Evolutionary conservation across 2,888 invertebrate species (phyloP).

Genomic region (Drosophila barbarae): DNA sequence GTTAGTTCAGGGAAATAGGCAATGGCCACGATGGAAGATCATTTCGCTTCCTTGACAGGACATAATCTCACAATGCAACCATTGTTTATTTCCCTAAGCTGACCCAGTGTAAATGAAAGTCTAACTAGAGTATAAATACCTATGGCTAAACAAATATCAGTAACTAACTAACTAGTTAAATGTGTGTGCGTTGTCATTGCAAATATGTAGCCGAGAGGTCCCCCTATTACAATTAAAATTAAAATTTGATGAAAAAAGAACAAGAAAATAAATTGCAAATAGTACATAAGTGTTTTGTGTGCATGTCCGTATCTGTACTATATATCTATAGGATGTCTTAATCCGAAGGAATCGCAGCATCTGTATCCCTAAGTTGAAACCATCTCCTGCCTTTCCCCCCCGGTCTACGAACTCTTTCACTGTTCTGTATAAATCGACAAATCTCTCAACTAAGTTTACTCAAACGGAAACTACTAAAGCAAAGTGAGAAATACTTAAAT

Average conservation of each 20-base stretch:
- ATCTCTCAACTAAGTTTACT: slow-evolving; percentile 51
- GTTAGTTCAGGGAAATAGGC: not conserved
- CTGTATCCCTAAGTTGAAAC: slow-evolving; percentile 23
- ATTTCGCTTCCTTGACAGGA: not conserved
- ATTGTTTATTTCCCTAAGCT: not conserved
- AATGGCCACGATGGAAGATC: not conserved
- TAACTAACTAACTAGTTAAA: slow-evolving; percentile 33
- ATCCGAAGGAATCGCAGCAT: slow-evolving; percentile 16
- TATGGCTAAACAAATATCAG: slow-evolving; percentile 41
- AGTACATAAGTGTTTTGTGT: slow-evolving; percentile 45
- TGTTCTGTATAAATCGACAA: slow-evolving; percentile 50
- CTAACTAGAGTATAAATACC: slow-evolving; percentile 28
- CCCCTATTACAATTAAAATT: slow-evolving; percentile 14
- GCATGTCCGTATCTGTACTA: slow-evolving; percentile 27
- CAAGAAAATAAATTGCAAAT: slow-evolving; percentile 21
- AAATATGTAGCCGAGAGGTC: slow-evolving; percentile 24
- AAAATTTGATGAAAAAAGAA: slow-evolving; percentile 4
- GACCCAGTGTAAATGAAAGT: slow-evolving; percentile 2
- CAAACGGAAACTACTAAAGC: slow-evolving; percentile 34
- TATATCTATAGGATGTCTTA: slow-evolving; percentile 24
- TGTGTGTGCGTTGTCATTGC: slow-evolving; percentile 43
- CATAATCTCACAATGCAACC: not conserved
- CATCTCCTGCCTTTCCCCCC: slow-evolving; percentile 6
- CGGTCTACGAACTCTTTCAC: slow-evolving; percentile 13
- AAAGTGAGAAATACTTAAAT: slow-evolving; percentile 66